Conservation (phyloP, 2,888 invertebrate genomes). For the Keiferia lycopersicella region DNA sequence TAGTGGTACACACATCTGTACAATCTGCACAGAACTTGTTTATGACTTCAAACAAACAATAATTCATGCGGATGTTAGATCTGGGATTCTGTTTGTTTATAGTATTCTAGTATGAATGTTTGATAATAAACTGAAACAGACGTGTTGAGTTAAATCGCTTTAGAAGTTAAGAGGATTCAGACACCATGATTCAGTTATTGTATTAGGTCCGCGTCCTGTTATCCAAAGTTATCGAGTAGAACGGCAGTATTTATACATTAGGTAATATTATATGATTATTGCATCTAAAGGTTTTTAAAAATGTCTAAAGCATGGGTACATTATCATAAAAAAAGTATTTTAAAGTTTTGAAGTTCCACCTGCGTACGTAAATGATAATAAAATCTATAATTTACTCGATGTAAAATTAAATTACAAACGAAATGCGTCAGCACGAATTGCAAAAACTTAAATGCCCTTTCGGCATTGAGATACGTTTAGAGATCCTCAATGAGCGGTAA, state of each 20-base stretch:
- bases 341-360: no score
- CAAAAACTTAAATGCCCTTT: constrained; percentile 3
- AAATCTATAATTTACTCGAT: constrained; percentile 6
- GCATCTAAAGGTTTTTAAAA: no score
- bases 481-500: neutral
- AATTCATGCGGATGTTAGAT: neutral
- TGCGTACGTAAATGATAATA: neutral
- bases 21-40: constrained; percentile 5
- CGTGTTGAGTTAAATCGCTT: constrained; percentile 6
- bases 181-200: neutral
- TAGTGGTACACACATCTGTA: neutral
- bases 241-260: no score
- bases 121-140: constrained; percentile 1
- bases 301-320: no score
- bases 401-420: neutral
- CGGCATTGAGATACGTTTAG: neutral
- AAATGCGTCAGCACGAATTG: neutral
- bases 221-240: no score
- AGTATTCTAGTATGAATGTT: neutral
- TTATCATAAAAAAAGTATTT: neutral
- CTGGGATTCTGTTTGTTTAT: neutral
- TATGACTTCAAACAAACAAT: constrained; percentile 8
- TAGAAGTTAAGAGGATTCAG: neutral
- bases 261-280: no score
- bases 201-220: no score